A percentile compares a stretch with the other conserved stretches of the same genome.
Evolutionary conservation across 2,113 vertebrate genomes (phyloP).

Genomic region (Nothoprocta perdicaria): DNA sequence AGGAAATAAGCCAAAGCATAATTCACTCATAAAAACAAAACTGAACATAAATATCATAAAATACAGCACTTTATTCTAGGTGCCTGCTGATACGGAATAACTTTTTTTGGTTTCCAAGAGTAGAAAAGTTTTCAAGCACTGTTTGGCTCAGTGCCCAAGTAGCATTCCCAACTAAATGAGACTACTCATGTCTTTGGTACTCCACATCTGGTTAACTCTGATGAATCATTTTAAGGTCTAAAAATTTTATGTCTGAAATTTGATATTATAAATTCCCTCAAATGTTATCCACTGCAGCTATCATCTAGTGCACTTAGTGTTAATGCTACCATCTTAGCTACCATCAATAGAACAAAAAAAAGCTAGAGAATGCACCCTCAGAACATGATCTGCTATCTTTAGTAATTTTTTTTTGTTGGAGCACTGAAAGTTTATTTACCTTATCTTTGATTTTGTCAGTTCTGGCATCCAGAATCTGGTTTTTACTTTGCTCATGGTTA

Average conservation of each 20-base stretch:
- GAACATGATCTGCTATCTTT: background rate
- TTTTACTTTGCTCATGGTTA: slow-evolving; percentile 79
- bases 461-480: slow-evolving; percentile 78
- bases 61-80: background rate
- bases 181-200: background rate
- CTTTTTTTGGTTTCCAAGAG: background rate
- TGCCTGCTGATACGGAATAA: background rate
- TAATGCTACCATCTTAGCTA: background rate
- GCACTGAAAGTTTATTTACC: slow-evolving; percentile 72
- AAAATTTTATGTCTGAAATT: background rate
- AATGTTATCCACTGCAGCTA: background rate
- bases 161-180: background rate
- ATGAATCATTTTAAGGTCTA: background rate
- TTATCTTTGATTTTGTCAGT: slow-evolving; percentile 88
- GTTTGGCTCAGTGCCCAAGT: background rate
- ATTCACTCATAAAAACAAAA: background rate
- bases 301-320: background rate
- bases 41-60: background rate
- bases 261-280: background rate
- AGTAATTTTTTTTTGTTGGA: background rate
- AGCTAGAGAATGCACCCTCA: background rate
- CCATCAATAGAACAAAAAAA: background rate
- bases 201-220: background rate
- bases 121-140: background rate
- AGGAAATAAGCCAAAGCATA: background rate